These are phyloP conservation scores for Cheilosia pagana DNA, from an alignment of 2,888 invertebrate genomes.

Conservation along the genomic window DNA sequence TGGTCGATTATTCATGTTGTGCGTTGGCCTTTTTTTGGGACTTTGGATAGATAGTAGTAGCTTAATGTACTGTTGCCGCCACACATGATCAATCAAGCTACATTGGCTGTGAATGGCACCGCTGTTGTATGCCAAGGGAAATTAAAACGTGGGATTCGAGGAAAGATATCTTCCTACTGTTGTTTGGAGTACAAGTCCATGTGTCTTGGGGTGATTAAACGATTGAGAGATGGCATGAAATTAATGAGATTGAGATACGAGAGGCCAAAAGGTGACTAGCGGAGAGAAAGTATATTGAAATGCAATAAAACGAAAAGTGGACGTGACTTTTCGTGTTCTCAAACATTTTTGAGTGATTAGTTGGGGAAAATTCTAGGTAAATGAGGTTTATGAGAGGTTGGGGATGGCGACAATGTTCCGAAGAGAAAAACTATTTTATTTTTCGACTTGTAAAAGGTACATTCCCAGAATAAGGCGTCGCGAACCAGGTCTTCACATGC, in stretches of 20 bases:
- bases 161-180: constrained; percentile 44
- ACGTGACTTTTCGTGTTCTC: constrained; percentile 18
- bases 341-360: constrained; percentile 7
- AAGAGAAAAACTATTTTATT: background rate
- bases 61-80: constrained; percentile 71
- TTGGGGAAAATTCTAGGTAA: constrained; percentile 25
- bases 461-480: too few relatives aligned
- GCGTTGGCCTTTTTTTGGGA: constrained; percentile 16
- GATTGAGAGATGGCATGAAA: constrained; percentile 68
- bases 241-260: constrained; percentile 69
- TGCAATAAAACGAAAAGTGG: constrained; percentile 54
- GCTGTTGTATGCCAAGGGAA: constrained; percentile 18
- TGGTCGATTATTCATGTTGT: constrained; percentile 70
- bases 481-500: too few relatives aligned
- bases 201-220: constrained; percentile 61
- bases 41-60: constrained; percentile 53
- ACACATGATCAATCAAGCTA: constrained; percentile 71
- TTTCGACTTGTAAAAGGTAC: too few relatives aligned
- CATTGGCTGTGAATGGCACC: constrained; percentile 29
- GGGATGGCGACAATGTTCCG: background rate
- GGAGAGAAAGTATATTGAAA: constrained; percentile 65
- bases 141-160: constrained; percentile 48
- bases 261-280: constrained; percentile 47
- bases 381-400: constrained; percentile 13
- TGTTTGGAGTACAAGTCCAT: constrained; percentile 14